A percentile compares a stretch with the other conserved stretches of the same genome.
Conservation (phyloP, 2,113 vertebrate genomes). For the Trematocara unimaculatum region DNA sequence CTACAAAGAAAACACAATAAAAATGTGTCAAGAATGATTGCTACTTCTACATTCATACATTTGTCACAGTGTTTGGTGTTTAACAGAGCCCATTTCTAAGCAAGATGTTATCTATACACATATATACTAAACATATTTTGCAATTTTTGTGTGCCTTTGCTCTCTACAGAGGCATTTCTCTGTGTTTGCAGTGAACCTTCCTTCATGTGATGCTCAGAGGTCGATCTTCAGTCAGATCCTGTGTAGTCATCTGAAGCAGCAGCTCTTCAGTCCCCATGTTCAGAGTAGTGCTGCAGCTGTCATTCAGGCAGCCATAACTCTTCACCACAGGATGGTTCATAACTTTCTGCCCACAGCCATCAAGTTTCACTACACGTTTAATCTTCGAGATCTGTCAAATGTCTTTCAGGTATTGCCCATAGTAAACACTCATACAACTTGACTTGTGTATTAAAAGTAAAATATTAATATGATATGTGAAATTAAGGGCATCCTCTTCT, state of each 20-base stretch:
- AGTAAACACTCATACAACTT: neutral
- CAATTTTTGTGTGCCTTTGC: neutral
- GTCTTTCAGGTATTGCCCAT: constrained; percentile 74
- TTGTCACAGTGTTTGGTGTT: neutral
- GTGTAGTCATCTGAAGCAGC: constrained; percentile 68
- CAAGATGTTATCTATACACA: neutral
- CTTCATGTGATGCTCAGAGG: constrained; percentile 63
- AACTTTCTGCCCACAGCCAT: constrained; percentile 72
- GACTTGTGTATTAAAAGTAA: neutral
- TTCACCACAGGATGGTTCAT: constrained; percentile 72
- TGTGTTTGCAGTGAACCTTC: constrained; percentile 78
- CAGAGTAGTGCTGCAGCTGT: constrained; percentile 49
- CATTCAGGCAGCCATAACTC: constrained; percentile 65
- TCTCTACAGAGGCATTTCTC: constrained; percentile 77
- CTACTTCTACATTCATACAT: neutral
- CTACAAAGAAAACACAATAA: neutral
- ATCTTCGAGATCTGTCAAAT: constrained; percentile 72
- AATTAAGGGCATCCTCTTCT: constrained; percentile 76
- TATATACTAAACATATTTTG: neutral
- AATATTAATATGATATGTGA: neutral
- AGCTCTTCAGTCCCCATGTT: constrained; percentile 56
- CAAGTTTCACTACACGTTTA: constrained; percentile 81
- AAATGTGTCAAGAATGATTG: neutral
- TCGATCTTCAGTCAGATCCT: constrained; percentile 78
- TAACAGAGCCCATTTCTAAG: neutral